Base-by-base conservation (phyloP, 2,797 vertebrate genomes). In the Lophotriccus pileatus region DNA sequence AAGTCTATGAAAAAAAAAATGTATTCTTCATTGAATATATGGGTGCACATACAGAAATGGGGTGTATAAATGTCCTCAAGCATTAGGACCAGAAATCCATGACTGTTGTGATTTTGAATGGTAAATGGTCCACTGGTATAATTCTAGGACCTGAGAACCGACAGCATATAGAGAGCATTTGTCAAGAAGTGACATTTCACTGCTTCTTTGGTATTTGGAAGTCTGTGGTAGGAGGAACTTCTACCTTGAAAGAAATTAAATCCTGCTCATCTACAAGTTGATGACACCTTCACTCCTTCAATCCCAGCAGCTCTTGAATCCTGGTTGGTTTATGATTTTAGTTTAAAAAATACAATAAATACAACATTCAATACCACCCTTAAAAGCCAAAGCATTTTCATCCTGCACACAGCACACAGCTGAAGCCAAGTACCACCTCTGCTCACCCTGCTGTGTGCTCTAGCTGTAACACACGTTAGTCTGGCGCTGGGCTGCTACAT, bases 321-420 rank as follows among this genome's bases (percentile, higher is more conserved):
- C 49, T 28, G 28, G 4, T 11, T 56, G 63, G 7, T 9, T 67
- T 39, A 25, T 12, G 34, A 49, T 56, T 76, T 52, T 32, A 55
- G 27, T 10, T 23, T 14, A 13, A 52, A 19, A 55, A n/a, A 15
- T 2, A 1, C 8, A 60, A 13, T 2, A 27, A 50, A 21, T 1
- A 2, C 7, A 52, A 7, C 20, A 2, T 36, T 75, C 19, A 8
- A 10, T 19, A 15, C 6, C 6, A 9, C 13, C 39, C 11, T 72
- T 76, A 47, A 27, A 82, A 63, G 24, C 18, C 39, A 14, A 39
- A 41, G 24, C 12, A 14, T 77, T 67, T 85, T 44, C 13, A 16
- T 13, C 30, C 47, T 0, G 0, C 10, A 12, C 59, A 8, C 15
- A 30, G 32, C 1, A 4, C 0, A 14, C 3, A 22, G 39, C 39